Evolutionary conservation across 2,113 vertebrate species (phyloP).

Genomic region (Rattus rattus): DNA sequence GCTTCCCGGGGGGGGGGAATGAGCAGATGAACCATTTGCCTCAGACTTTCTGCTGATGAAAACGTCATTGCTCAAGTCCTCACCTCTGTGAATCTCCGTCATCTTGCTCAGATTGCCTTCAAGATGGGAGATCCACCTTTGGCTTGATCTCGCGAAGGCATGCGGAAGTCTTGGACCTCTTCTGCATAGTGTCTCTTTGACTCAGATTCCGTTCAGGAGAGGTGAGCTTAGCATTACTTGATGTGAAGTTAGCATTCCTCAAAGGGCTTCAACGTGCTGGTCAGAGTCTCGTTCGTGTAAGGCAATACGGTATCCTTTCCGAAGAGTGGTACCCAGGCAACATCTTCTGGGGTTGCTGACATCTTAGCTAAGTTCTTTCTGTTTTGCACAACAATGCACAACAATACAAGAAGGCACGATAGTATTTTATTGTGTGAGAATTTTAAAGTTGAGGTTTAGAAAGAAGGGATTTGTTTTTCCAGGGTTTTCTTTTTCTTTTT

Average conservation of each 20-base stretch:
- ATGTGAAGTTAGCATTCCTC: not conserved
- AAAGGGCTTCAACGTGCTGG: not conserved
- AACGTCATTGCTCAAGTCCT: not conserved
- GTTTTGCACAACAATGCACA: not conserved
- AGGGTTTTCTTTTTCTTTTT: not conserved
- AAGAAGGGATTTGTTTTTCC: not conserved
- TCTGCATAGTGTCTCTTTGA: not conserved
- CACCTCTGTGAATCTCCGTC: not conserved
- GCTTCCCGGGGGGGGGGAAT: conserved; percentile 8
- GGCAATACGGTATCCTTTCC: not conserved
- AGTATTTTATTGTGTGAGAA: not conserved
- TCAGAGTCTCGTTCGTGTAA: not conserved
- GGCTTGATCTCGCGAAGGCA: not conserved
- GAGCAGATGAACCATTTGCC: conserved; percentile 30
- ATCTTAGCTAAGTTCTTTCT: not conserved
- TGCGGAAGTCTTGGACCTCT: not conserved
- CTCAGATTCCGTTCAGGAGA: not conserved
- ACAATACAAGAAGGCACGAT: not conserved
- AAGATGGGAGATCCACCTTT: not conserved
- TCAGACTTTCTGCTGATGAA: not conserved
- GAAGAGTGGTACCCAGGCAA: not conserved
- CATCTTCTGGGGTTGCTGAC: not conserved
- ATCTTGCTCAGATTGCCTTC: not conserved
- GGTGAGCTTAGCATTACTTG: not conserved
- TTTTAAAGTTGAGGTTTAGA: not conserved